Base-by-base conservation (phyloP, 2,113 vertebrate genomes). In the Mystacornis crossleyi region DNA sequence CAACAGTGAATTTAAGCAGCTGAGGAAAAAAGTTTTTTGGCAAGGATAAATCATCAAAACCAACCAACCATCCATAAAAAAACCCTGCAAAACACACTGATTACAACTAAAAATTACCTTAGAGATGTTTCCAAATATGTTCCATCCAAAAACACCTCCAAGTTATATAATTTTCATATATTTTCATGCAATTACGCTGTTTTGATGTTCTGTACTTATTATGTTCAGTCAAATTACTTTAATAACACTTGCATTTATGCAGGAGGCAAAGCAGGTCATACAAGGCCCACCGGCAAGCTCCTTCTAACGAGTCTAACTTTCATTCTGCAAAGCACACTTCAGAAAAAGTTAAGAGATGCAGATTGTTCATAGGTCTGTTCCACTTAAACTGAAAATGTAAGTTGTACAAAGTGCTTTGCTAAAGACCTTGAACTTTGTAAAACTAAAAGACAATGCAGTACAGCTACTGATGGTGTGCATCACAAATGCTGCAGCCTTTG, bases 41-140 rank as follows among this genome's bases (percentile, higher is more conserved):
- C 21, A 54, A 60, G 16, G 13, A 87, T 67, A 75, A 51, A 42
- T 28, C 10, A 72, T 8, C 9, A 62, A 79, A 91, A 26, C 4
- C 9, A 86, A 60, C 5, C 6, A 84, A 43, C 8, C 20, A 61
- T 14, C 14, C 11, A 13, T 20, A 12, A 51, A 53, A 45, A n/a
- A 3, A 0, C 3, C 10, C 6, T 25, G 14, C 2, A 21, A 64
- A 69, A 55, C 12, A 13, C 5, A 36, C 29, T 43, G 26, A 13
- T 34, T 23, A 51, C 21, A 86, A 24, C n/a, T 62, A 60, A 61
- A 75, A 74, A 58, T 38, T 29, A 43, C 34, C 62, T 48, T 24
- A 69, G 40, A 81, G 11, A 33, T 9, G 48, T 58, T 91, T 87
- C 53, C 45, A 84, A 75, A 28, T 33, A 67, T 0, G 0, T 75